Conservation (phyloP, 2,888 invertebrate genomes). For the Acrobasis consociella region DNA sequence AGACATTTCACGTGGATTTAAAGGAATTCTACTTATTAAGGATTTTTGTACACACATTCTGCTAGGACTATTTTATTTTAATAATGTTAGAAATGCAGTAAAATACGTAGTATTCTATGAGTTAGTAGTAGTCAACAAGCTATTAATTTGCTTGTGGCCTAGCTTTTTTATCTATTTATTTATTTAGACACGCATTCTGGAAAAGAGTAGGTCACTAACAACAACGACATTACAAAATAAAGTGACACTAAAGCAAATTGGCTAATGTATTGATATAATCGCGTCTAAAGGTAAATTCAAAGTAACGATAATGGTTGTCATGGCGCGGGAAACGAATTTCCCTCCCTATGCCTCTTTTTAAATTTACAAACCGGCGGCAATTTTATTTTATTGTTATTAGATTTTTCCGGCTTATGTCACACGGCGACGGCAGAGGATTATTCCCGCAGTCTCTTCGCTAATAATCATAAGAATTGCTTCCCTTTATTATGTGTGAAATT, state of each 20-base stretch:
- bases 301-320: conserved; percentile 79
- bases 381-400: conserved; percentile 83
- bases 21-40: background rate
- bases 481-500: conserved; percentile 82
- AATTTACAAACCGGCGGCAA: conserved; percentile 81
- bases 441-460: conserved; percentile 78
- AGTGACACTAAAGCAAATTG: background rate
- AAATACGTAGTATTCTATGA: too few relatives aligned
- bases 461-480: conserved; percentile 82
- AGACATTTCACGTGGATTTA: conserved; percentile 27
- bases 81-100: background rate
- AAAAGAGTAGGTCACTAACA: background rate
- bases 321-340: conserved; percentile 76
- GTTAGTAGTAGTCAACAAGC: too few relatives aligned
- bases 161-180: background rate
- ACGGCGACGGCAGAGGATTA: conserved; percentile 76
- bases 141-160: too few relatives aligned
- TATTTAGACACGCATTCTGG: background rate
- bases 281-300: conserved; percentile 69
- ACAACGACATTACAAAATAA: background rate
- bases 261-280: background rate
- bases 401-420: conserved; percentile 82
- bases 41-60: too few relatives aligned
- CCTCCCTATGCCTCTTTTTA: conserved; percentile 73
- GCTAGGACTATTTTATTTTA: too few relatives aligned